Base-by-base conservation (phyloP, 2,113 vertebrate species). In the Oryzias celebensis region DNA sequence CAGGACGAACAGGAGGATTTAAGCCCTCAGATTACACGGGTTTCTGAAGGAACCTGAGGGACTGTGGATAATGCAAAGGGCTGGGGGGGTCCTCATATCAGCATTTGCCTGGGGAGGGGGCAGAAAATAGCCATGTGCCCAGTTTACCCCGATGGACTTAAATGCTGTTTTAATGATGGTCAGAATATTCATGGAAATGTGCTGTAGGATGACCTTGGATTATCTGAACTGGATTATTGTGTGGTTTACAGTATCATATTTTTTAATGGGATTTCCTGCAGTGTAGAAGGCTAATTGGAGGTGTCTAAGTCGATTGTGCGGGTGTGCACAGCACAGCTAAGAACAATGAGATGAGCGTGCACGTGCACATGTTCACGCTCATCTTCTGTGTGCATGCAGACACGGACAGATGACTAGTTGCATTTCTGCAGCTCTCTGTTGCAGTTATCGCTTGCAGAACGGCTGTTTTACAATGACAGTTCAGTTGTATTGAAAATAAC, bases 1-100 rank as follows among this genome's bases (percentile, higher is more conserved):
- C 72, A 80, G 65, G 83, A 78, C 87, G 89, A 91, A 88, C 81
- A 77, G 71, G 69, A 24, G 90, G 87, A 92, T 93, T 91, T 91
- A 77, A 81, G 71, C 53, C 55, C 71, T 86, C 78, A 78, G 88
- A 91, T 92, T 91, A 91, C 78, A 87, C 67, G 68, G 69, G 71
- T 71, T 90, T 84, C 82, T 75, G 64, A 75, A 64, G 81, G 73
- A 89, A 88, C 75, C 74, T 78, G 68, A 83, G 71, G 71, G 83
- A 78, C 82, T 60, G 73, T 64, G 73, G 76, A 77, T 87, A 83
- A 88, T 69, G 63, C 77, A 73, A 24, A 67, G 60, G 52, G 61
- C 68, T 57, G n/a, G 8, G 71, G 64, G 66, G 52, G 80, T 75
- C 65, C 71, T 75, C 55, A 61, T 83, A 59, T 61, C 36, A 68